Percentiles rank a stretch among this genome's conserved stretches.
Evolutionary conservation across 1,140 invertebrate species (phyloP).

Genomic region (Aphaenogaster ashmeadi): DNA sequence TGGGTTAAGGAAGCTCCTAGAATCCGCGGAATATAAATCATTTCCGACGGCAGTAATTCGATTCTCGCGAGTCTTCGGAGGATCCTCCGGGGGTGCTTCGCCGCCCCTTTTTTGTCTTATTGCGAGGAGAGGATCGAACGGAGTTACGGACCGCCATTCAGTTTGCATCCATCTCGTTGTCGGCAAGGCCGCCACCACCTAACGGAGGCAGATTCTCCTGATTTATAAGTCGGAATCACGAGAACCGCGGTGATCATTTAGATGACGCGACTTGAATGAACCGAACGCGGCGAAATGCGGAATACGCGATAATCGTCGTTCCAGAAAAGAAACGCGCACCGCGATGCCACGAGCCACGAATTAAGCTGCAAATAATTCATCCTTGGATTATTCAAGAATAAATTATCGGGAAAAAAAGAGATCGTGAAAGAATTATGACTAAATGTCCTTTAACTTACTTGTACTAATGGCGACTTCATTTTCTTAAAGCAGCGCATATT

Average conservation of each 20-base stretch:
- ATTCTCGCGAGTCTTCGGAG: constrained; percentile 71
- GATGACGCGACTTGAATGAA: neutral
- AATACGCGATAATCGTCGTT: neutral
- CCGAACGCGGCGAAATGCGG: neutral
- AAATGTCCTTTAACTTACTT: neutral
- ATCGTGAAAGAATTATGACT: neutral
- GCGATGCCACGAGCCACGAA: neutral
- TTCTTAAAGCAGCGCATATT: neutral
- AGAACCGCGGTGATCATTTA: neutral
- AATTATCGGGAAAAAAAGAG: neutral
- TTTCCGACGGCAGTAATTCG: constrained; percentile 76
- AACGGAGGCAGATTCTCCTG: constrained; percentile 38
- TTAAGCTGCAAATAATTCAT: constrained; percentile 30
- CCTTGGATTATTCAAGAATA: neutral
- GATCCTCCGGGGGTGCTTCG: constrained; percentile 32
- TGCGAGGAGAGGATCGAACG: constrained; percentile 43
- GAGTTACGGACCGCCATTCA: constrained; percentile 53
- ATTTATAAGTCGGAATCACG: constrained; percentile 43
- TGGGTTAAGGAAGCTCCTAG: constrained; percentile 76
- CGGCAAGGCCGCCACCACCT: neutral
- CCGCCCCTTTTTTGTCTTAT: constrained; percentile 53
- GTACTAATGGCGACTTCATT: neutral
- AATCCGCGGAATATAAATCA: constrained; percentile 78
- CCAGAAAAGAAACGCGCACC: neutral
- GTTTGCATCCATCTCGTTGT: constrained; percentile 46